Evolutionary conservation across 1,140 invertebrate species (phyloP), one percentile per base, ranked within the genome.

Genomic region (Maniola jurtina): DNA sequence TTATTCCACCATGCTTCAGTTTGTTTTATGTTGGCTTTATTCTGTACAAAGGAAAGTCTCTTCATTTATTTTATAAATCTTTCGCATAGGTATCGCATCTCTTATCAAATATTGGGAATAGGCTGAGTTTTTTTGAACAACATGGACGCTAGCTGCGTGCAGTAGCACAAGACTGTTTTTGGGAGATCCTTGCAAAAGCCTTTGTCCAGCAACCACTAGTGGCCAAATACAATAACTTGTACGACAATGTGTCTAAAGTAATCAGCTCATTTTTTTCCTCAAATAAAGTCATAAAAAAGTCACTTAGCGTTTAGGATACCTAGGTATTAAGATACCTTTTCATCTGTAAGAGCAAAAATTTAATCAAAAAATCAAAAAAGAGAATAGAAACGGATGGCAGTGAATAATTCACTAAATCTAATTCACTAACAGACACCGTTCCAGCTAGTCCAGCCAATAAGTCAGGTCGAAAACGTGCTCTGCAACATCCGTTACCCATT

Each of bases 401-500:
- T 68, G 66, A 68, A 58, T 65, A 66, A 68, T 65, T 40, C 42
- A 34, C 61, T 68, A 72, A 75, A 77, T 81, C 56, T 72, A 82
- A 81, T 80, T 77, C 72, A 78, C 73, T 81, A 81, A 83, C 80
- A 88, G 80, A 79, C 71, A 74, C 71, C 68, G 57, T 73, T 76
- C 72, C 71, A 78, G 79, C 76, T 73, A 86, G 77, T 79, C 72
- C 63, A 64, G 71, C 71, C 86, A 83, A 90, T 90, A 88, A 86
- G 77, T 87, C 80, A 86, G 80, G 64, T 77, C 73, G 75, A 77
- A 77, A 83, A 85, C 79, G 79, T 82, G 82, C 80, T 75, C 71
- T 76, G 75, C 77, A 76, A 80, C 86, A 90, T 90, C 77, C 80
- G 85, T 89, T 88, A 84, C 80, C 76, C 81, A 81, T 80, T 81